Base-by-base conservation (phyloP, 2,113 vertebrate genomes). In the Nyctereutes procyonoides region DNA sequence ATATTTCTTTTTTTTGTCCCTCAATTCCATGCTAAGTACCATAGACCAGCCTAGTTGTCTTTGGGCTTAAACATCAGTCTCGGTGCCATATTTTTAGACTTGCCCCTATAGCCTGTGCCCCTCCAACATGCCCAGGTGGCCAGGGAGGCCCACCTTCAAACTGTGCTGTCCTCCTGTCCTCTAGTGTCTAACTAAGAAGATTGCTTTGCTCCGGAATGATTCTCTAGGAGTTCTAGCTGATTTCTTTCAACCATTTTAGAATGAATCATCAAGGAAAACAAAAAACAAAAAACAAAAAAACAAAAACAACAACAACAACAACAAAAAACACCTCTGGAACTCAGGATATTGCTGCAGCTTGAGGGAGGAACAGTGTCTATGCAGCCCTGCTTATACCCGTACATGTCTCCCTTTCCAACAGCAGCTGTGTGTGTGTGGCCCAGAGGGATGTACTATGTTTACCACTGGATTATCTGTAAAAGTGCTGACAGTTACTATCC, bases 351-450 rank as follows among this genome's bases (percentile, higher is more conserved):
- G 35, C 58, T 62, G 3, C 38, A 55, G 32, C 30, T 73, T 8
- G 62, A 73, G 74, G 15, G 60, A 79, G 87, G 11, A 87, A 56
- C 0, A 71, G 63, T 20, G 19, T 63, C 38, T 28, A 11, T 3
- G 48, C 11, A 51, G 3, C 15, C 32, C 8, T 26, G 30, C 51
- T 48, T 69, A 1, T 32, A 1, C 43, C 0, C 3, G 1, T 0
- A 7, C 67, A 38, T 55, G 0, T 32, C 48, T 60, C 8, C 22
- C 58, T 15, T n/a, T 28, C 20, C 15, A 17, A n/a, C 14, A 58
- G 35, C 24, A 55, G 35, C 76, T 91, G 10, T 32, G 71, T 83
- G 92, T 87, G 92, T 87, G 95, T 94, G 87, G 90, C 63, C 82
- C 56, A 84, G 90, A 92, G 20, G 58, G 79, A 73, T 51, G 67